Evolutionary conservation across 2,888 invertebrate species (phyloP).

Genomic region (Platycheirus rosarum): DNA sequence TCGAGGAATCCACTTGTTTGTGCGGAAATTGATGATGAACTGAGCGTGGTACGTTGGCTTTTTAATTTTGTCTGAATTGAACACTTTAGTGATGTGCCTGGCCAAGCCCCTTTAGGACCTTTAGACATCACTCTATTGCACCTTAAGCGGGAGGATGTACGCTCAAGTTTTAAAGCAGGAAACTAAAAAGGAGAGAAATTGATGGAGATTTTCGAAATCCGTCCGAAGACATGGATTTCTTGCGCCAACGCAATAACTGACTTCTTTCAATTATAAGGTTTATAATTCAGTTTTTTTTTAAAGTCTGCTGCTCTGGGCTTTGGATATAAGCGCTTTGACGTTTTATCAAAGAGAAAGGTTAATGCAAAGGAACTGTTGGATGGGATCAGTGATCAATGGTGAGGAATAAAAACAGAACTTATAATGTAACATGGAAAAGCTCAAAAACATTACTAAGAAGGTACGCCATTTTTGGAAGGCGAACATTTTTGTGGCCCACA

Average conservation of each 20-base stretch:
- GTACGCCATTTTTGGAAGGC: too few species aligned
- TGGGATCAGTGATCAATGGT: slow-evolving; percentile 13
- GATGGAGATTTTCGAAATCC: slow-evolving; percentile 71
- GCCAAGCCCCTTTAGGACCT: slow-evolving; percentile 68
- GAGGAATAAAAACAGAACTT: slow-evolving; percentile 5
- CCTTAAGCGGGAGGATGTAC: slow-evolving; percentile 23
- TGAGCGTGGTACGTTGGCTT: slow-evolving; percentile 46
- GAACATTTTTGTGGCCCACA: too few species aligned
- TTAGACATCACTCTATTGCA: not conserved
- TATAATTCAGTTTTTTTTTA: slow-evolving; percentile 2
- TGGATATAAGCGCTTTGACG: slow-evolving; percentile 62
- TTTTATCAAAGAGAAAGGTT: slow-evolving; percentile 78
- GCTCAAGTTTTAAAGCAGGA: slow-evolving; percentile 1
- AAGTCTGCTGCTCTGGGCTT: slow-evolving; percentile 25
- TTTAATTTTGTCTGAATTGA: slow-evolving; percentile 33
- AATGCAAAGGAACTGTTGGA: slow-evolving; percentile 76
- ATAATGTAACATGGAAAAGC: slow-evolving; percentile 3
- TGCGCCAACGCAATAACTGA: slow-evolving; percentile 73
- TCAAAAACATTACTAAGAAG: too few species aligned
- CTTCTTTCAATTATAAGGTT: slow-evolving; percentile 60
- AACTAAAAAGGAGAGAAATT: slow-evolving; percentile 59
- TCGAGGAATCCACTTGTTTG: slow-evolving; percentile 74
- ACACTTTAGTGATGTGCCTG: slow-evolving; percentile 68
- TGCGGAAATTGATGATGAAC: slow-evolving; percentile 74
- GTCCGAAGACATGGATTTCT: slow-evolving; percentile 67